A percentile compares a stretch with the other conserved stretches of the same genome.
These are phyloP conservation scores for Calliphora vomitoria DNA, from an alignment of 2,888 invertebrate genomes.

Conservation along the genomic window DNA sequence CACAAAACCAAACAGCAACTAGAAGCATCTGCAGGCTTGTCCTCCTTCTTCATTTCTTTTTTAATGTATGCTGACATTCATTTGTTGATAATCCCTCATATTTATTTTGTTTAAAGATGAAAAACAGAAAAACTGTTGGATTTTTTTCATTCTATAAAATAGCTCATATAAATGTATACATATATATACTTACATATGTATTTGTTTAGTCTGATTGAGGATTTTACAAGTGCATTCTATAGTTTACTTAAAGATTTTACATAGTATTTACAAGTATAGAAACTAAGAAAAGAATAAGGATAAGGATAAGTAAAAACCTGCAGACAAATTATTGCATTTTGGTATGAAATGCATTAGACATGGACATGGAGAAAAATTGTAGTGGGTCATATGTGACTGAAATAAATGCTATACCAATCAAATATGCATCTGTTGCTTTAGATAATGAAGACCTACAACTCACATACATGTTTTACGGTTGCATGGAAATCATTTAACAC, in stretches of 20 bases:
- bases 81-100: constrained; percentile 80
- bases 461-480: too few relatives aligned
- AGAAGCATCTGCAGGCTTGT: constrained; percentile 22
- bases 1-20: not conserved
- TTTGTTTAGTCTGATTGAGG: constrained; percentile 85
- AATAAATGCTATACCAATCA: not conserved
- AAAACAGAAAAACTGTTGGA: not conserved
- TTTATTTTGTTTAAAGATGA: constrained; percentile 77
- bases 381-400: not conserved
- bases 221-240: constrained; percentile 81
- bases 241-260: constrained; percentile 73
- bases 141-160: constrained; percentile 6
- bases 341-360: constrained; percentile 53
- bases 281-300: not conserved
- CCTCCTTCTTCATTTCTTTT: constrained; percentile 54
- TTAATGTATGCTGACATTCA: constrained; percentile 70
- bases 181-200: constrained; percentile 66
- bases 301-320: constrained; percentile 12
- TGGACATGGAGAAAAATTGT: not conserved
- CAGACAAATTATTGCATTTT: constrained; percentile 69
- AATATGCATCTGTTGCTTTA: too few relatives aligned
- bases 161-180: not conserved
- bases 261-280: constrained; percentile 14
- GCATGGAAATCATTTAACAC: too few relatives aligned
- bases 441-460: too few relatives aligned